These are phyloP conservation scores for Busseola fusca DNA, from an alignment of 2,888 invertebrate genomes.

Conservation along the genomic window DNA sequence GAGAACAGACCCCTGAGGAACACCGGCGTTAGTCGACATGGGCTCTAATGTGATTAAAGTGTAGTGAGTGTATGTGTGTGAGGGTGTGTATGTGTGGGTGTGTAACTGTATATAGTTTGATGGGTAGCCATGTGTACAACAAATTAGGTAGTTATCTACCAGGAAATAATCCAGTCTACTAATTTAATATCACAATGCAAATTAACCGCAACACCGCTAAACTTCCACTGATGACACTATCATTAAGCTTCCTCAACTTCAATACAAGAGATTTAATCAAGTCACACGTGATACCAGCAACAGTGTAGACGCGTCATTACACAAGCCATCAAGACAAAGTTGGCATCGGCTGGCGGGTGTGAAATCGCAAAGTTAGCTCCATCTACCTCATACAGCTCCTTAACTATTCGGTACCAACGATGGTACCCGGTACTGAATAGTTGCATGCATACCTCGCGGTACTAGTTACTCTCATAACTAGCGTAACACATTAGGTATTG, in stretches of 20 bases:
- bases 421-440: slow-evolving; percentile 52
- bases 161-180: neutral
- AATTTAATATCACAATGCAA: slow-evolving; percentile 28
- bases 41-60: too few species aligned
- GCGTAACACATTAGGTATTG: slow-evolving; percentile 29
- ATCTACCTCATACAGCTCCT: slow-evolving; percentile 69
- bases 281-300: slow-evolving; percentile 17
- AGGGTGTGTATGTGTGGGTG: too few species aligned
- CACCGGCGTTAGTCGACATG: too few species aligned
- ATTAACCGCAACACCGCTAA: slow-evolving; percentile 17
- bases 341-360: slow-evolving; percentile 63
- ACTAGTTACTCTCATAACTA: slow-evolving; percentile 42
- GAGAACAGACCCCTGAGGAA: too few species aligned
- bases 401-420: slow-evolving; percentile 66
- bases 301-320: slow-evolving; percentile 56
- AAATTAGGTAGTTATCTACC: neutral
- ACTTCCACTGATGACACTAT: slow-evolving; percentile 31
- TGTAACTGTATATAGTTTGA: too few species aligned
- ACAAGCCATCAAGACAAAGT: slow-evolving; percentile 62
- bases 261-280: slow-evolving; percentile 51
- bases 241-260: slow-evolving; percentile 34
- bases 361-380: slow-evolving; percentile 68
- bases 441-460: slow-evolving; percentile 48
- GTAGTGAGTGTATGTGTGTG: too few species aligned
- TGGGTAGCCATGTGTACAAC: too few species aligned